Percentiles rank a stretch among this genome's conserved stretches.
phyloP scores from a whole-genome alignment of 2,888 invertebrate genomes.

The Drosophila macrothrix region DNA sequence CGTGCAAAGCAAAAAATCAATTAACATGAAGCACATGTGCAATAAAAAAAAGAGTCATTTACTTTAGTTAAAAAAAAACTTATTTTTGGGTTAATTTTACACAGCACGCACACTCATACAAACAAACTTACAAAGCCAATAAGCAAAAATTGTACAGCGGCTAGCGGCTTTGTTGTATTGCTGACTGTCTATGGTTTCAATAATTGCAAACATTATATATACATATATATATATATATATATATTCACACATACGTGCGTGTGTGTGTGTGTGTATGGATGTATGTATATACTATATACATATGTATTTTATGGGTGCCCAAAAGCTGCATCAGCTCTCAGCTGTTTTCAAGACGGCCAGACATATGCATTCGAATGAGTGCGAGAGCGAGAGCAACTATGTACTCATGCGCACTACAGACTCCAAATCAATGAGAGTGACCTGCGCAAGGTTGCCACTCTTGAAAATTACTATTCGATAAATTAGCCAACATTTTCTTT shows the following conservation, averaged over 20 bases:
- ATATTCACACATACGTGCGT: slow-evolving; percentile 2
- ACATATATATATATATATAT: slow-evolving; percentile 28
- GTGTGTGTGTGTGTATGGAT: slow-evolving; percentile 6
- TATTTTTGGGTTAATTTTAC: slow-evolving; percentile 24
- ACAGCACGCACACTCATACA: slow-evolving; percentile 17
- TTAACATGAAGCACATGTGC: slow-evolving; percentile 70
- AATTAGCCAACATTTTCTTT: slow-evolving; percentile 8
- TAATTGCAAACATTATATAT: slow-evolving; percentile 35
- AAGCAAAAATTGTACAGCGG: slow-evolving; percentile 21
- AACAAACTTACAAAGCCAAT: slow-evolving; percentile 29
- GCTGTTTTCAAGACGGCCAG: slow-evolving; percentile 59
- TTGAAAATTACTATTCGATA: slow-evolving; percentile 30
- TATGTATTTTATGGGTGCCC: slow-evolving; percentile 39
- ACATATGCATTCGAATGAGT: slow-evolving; percentile 30
- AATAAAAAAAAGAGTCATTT: slow-evolving; percentile 48
- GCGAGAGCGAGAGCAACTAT: slow-evolving; percentile 48
- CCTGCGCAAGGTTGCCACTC: slow-evolving; percentile 64
- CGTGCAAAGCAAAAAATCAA: slow-evolving; percentile 69
- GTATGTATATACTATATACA: slow-evolving; percentile 6
- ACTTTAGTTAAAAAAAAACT: slow-evolving; percentile 13
- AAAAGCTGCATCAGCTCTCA: slow-evolving; percentile 57
- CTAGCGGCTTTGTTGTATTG: slow-evolving; percentile 38
- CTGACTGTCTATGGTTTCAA: slow-evolving; percentile 39
- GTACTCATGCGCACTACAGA: slow-evolving; percentile 55
- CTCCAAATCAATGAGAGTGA: slow-evolving; percentile 53